phyloP scores from a whole-genome alignment of 2,888 invertebrate genomes.

The Ischnus inquisitorius region DNA sequence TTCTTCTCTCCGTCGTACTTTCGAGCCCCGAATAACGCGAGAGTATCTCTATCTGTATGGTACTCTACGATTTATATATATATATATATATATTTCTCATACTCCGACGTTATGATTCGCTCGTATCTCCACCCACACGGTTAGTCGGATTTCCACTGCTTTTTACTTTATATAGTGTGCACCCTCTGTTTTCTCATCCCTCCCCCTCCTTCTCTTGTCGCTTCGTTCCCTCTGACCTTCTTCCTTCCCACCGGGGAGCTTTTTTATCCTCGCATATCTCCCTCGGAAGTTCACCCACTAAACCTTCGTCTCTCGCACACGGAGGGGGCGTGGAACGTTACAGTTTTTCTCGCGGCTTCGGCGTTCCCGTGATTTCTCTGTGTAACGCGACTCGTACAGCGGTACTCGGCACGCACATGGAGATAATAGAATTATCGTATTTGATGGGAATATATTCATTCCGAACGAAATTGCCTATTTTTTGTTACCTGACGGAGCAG shows the following conservation, averaged over 20 bases:
- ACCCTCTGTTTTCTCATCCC: conserved; percentile 35
- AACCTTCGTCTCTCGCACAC: conserved; percentile 17
- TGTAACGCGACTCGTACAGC: not conserved
- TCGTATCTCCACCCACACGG: conserved; percentile 58
- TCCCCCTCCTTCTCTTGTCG: conserved; percentile 21
- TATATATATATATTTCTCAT: conserved; percentile 19
- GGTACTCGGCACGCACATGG: not conserved
- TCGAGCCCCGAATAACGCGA: conserved; percentile 18
- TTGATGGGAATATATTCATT: too few species aligned
- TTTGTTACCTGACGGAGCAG: too few species aligned
- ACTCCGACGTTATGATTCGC: conserved; percentile 55
- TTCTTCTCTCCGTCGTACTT: conserved; percentile 17
- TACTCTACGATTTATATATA: conserved; percentile 3
- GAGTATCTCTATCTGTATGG: conserved; percentile 25
- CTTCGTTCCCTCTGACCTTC: conserved; percentile 28
- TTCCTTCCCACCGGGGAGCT: not conserved
- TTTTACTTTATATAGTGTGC: conserved; percentile 39
- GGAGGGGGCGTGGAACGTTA: not conserved
- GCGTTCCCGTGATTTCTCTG: not conserved
- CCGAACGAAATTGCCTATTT: too few species aligned
- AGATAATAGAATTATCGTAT: too few species aligned
- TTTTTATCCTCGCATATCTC: not conserved
- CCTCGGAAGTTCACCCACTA: conserved; percentile 30
- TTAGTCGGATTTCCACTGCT: conserved; percentile 55
- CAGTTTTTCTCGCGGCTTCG: conserved; percentile 19